These are phyloP conservation scores for Thermophis baileyi DNA, from an alignment of 2,113 vertebrate genomes.

Conservation along the genomic window DNA sequence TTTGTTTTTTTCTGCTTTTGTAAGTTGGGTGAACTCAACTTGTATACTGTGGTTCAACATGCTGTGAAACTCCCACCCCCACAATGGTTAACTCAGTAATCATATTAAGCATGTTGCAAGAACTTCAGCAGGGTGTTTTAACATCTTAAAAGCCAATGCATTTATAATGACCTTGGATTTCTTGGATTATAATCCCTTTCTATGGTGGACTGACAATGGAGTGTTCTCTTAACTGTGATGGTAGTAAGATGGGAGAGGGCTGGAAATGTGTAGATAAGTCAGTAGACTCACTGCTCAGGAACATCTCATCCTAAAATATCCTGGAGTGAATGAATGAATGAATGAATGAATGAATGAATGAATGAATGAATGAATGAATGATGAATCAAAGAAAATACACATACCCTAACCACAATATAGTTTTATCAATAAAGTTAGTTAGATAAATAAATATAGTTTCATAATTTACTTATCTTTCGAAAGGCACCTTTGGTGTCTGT, in stretches of 20 bases:
- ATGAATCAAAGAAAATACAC: background rate
- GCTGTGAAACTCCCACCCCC: background rate
- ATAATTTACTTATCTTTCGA: background rate
- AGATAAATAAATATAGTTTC: background rate
- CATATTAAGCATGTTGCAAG: background rate
- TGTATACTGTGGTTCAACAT: background rate
- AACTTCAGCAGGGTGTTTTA: background rate
- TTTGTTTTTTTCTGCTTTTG: background rate
- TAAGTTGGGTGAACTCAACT: background rate
- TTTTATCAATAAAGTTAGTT: background rate
- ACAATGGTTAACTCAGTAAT: background rate
- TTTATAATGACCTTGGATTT: background rate
- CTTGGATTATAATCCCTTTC: background rate
- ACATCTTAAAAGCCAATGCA: background rate
- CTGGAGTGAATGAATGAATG: background rate
- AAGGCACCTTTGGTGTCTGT: background rate
- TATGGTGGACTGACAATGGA: background rate
- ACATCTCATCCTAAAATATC: background rate
- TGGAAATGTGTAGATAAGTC: background rate
- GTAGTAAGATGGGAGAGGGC: background rate
- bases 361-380: background rate
- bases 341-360: background rate
- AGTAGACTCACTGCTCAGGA: background rate
- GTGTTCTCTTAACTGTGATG: background rate
- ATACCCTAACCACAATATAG: background rate